Evolutionary conservation across 1,140 invertebrate genomes (phyloP), one percentile per base, ranked within the genome.

Genomic region (Chironomus tepperi): DNA sequence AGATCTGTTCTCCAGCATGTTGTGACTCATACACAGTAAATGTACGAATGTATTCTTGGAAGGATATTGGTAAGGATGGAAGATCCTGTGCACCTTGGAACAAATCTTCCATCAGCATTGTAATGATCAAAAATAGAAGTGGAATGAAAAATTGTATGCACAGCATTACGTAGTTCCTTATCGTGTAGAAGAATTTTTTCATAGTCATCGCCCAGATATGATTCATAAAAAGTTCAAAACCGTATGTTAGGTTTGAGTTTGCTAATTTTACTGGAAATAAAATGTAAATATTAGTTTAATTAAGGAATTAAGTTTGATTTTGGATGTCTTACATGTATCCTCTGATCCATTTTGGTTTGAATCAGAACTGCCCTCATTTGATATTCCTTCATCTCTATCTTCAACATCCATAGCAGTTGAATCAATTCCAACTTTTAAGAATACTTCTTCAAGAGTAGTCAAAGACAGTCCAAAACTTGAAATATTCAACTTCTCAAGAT

Each of bases 361-460:
- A 76, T 74, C 78, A 34, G 78, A 79, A 75, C 78, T 77, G 7
- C 76, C 78, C 16, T 75, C 75, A 3, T 47, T 76, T 7, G 24
- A 34, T 34, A 34, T 34, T 1, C 24, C 24, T 34, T 34, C 24
- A 5, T 34, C 1, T 34, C 24, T 34, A 5, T 34, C 24, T 34
- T 34, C 24, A 34, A 34, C 24, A 5, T 34, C 24, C 24, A 34
- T 34, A 34, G 24, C 24, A 21, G 18, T 21, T 19, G 18, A 21
- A 10, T 82, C 80, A n/a, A 79, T 77, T 24, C 81, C 80, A 57
- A 81, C 79, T 77, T 34, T 34, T 93, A 47, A 95, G 83, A 76
- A 87, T 12, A 94, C 94, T 81, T 98, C 95, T 83, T 98, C 95
- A 74, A 98, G 81, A 0, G 95, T 95, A 15, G 95, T 96, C 90